These are phyloP conservation scores for Typhlomys cinereus DNA, from an alignment of 2,113 vertebrate genomes.

Conservation along the genomic window DNA sequence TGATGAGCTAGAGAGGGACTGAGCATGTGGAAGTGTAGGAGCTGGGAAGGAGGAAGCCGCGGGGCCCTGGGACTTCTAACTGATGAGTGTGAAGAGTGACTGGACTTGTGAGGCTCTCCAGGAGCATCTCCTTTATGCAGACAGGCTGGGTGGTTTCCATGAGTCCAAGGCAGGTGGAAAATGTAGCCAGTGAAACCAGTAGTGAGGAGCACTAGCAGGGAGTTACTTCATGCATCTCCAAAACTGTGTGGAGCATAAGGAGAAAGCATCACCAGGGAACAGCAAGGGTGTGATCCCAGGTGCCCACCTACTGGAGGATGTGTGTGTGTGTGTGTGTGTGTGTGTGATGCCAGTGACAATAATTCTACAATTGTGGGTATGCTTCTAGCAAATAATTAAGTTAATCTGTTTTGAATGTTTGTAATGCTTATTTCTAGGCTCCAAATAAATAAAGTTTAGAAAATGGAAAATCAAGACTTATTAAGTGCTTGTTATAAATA, in stretches of 20 bases:
- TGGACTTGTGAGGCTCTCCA: neutral
- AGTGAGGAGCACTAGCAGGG: neutral
- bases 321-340: neutral
- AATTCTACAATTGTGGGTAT: neutral
- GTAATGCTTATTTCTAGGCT: neutral
- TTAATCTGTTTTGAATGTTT: constrained; percentile 17
- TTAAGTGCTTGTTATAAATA: constrained; percentile 18
- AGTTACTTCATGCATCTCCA: neutral
- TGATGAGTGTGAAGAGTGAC: neutral
- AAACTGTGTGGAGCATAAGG: neutral
- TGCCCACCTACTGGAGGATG: neutral
- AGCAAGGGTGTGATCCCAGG: neutral
- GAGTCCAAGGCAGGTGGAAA: neutral
- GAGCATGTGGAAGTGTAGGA: neutral
- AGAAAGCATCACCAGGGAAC: neutral
- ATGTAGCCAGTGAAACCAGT: neutral
- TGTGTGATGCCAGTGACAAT: neutral
- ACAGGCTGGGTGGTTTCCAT: neutral
- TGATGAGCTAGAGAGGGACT: rapidly evolving
- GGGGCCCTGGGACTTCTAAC: neutral
- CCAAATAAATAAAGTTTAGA: neutral
- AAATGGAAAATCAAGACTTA: constrained; percentile 47
- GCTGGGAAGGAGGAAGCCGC: neutral
- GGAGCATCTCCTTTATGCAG: neutral
- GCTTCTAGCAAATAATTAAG: constrained; percentile 21